Evolutionary conservation across 1,140 invertebrate genomes (phyloP), one percentile per base, ranked within the genome.

Genomic region (Steinernema feltiae): DNA sequence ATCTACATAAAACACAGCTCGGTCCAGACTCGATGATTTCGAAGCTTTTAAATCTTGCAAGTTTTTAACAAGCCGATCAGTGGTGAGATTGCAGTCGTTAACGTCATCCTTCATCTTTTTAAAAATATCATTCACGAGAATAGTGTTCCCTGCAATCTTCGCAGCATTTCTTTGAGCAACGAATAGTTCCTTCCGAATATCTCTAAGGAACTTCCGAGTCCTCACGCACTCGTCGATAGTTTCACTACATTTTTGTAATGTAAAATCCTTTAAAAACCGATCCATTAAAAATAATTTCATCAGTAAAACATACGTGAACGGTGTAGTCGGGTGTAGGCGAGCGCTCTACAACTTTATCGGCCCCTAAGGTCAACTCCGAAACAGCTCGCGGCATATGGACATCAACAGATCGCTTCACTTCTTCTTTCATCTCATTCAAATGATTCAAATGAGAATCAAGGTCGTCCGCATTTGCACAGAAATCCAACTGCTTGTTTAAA

Each of bases 91-190:
- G 53, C 53, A 63, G 53, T 63, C 53, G 53, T 15, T 63, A 21
- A 63, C 53, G 53, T 63, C 53, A 3, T 63, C 24, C 53, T 63
- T 63, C 53, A 63, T 63, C 53, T 63, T 21, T 21, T n/a, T 27
- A 27, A 63, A 27, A 7, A 63, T 12, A n/a, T 27, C 3, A 27
- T 63, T 21, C 53, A 3, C 24, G 53, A 27, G 24, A 7, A 27
- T 3, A 15, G 2, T 63, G 24, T 63, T 27, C 24, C 53, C 53
- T n/a, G 15, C 24, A 3, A 21, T 7, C 24, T 63, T 63, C 2
- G 53, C 53, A 3, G 15, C 53, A 12, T 63, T 21, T 27, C 53
- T 63, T 27, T 21, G 53, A 3, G 12, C 12, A 21, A 63, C 53
- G 53, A 63, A 21, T 12, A 63, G 2, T 7, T 15, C 24, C 24